These are phyloP conservation scores for Lipophrys pholis DNA, from an alignment of 2,113 vertebrate genomes.

Conservation along the genomic window DNA sequence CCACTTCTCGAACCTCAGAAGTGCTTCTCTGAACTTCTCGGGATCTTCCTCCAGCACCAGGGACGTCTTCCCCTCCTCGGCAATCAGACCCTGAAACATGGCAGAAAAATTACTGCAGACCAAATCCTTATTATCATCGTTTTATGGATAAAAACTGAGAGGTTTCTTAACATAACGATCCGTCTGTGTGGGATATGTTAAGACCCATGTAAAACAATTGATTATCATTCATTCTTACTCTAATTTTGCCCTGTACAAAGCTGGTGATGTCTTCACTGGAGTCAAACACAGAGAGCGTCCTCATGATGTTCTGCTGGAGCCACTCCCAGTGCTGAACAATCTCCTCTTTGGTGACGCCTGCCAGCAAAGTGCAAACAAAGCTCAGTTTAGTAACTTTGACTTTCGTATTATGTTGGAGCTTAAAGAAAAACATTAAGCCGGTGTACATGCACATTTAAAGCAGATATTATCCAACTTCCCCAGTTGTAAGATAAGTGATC, in stretches of 20 bases:
- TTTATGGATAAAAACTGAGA: too few species aligned
- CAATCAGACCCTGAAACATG: constrained; percentile 91
- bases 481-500: too few species aligned
- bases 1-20: constrained; percentile 94
- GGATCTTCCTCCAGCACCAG: constrained; percentile 93
- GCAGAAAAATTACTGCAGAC: neutral
- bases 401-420: too few species aligned
- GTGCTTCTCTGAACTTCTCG: constrained; percentile 94
- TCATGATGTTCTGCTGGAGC: constrained; percentile 96
- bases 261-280: constrained; percentile 97
- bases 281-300: constrained; percentile 95
- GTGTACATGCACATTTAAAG: too few species aligned
- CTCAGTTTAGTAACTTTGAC: neutral
- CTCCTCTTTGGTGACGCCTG: constrained; percentile 94
- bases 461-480: too few species aligned
- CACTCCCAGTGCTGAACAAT: constrained; percentile 96
- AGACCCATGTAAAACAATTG: too few species aligned
- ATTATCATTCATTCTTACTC: constrained; percentile 80
- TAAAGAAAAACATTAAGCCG: too few species aligned
- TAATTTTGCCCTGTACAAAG: constrained; percentile 98
- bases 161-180: too few species aligned
- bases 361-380: constrained; percentile 22
- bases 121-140: too few species aligned
- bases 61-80: constrained; percentile 92
- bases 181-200: too few species aligned